Conservation (phyloP, 2,797 vertebrate species). For the Pelobates cultripes region DNA sequence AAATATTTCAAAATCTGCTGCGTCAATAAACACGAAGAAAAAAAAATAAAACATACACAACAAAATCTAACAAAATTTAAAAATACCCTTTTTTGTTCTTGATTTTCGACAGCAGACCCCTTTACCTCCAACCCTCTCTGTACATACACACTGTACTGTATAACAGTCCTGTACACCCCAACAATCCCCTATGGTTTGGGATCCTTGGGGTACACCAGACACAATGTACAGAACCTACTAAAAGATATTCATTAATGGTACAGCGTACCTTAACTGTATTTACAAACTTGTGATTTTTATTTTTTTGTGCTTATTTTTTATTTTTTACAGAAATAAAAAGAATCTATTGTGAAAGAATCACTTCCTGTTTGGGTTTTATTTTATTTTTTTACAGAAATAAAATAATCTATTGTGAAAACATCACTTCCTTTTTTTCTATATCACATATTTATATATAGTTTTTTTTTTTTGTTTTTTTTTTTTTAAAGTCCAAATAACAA, state of each 20-base stretch:
- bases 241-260: not conserved
- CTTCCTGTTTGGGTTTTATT: not conserved
- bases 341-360: constrained; percentile 17
- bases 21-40: no score
- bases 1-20: no score
- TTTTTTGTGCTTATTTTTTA: constrained; percentile 11
- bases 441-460: constrained; percentile 6
- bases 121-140: no score
- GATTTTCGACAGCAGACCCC: no score
- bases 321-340: constrained; percentile 51
- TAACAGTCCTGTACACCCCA: no score
- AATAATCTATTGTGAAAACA: constrained; percentile 18
- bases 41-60: no score
- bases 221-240: not conserved
- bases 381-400: constrained; percentile 52
- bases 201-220: not conserved
- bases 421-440: constrained; percentile 14
- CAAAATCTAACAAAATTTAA: no score
- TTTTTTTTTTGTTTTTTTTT: not conserved
- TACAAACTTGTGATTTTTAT: constrained; percentile 15
- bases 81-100: no score
- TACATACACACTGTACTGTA: no score
- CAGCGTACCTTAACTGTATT: constrained; percentile 37
- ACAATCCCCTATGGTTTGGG: no score
- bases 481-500: not conserved